Base-by-base conservation (phyloP, 2,888 invertebrate genomes). In the Stictocephala bisonia region DNA sequence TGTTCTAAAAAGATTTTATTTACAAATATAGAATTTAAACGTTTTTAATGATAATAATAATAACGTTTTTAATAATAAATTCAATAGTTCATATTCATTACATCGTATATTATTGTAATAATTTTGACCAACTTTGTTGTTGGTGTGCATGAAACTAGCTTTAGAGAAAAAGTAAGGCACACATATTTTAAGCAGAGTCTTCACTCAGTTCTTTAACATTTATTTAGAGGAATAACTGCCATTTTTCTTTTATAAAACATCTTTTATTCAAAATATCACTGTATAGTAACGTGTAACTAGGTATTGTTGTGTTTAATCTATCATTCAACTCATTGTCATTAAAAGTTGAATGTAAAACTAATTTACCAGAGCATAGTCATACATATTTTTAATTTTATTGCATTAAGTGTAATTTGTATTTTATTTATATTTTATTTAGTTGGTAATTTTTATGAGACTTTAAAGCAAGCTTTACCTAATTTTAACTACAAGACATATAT, bases 301-400 rank as follows among this genome's bases (percentile, higher is more conserved):
- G 29, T 51, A 53, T 15, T 68, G 20, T 51, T 53, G 40, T 51
- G 9, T 29, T 69, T 51, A 29, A 69, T 56, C 51, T 69, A 69
- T 56, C 69, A 69, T 69, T 69, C 56, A 51, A 69, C 53, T 51
- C 51, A n/a, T 69, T 56, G 24, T 51, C 26, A 41, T 13, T 40
- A 29, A 26, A 31, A 53, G 69, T 69, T 35, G 69, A 69, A 69
- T 69, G 56, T 69, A 69, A 69, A 69, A 69, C 51, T 69, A 69
- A 69, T 56, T 68, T 69, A 69, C 69, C 69, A 69, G 69, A 69
- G 35, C 31, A 40, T 69, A 69, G 69, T 69, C 69, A 69, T 35
- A 41, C 20, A 68, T 69, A n/a, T n/a, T n/a, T n/a, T n/a, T n/a
- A n/a, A n/a, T 51, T 26, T 48, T 44, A 69, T 53, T 53, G 29